Base-by-base conservation (phyloP, 1,140 invertebrate species). In the Babylonia areolata region DNA sequence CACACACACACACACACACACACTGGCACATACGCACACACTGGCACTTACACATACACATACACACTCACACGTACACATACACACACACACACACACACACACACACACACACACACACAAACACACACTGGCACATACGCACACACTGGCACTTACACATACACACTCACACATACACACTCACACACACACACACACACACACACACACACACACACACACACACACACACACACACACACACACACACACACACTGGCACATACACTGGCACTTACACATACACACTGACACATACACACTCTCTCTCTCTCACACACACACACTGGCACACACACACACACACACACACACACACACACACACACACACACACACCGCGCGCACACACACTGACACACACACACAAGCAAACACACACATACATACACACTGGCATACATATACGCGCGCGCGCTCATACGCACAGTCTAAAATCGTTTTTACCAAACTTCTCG, bases 121-220 rank as follows among this genome's bases (percentile, higher is more conserved):
- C 58, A 64, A 12, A 64, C 20, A 64, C 20, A 64, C 20, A 64
- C 20, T 23, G 15, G 28, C 58, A 64, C 58, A 64, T 23, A 64
- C 58, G 28, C 23, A 23, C 58, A 23, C 58, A 64, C 58, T 5
- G 15, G 28, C 58, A 23, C 23, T 23, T 2, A 64, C 58, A 64
- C 58, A 64, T 23, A 64, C 58, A 64, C 58, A 64, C 58, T 12
- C 58, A 64, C 58, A 64, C 58, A 28, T 20, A 64, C 58, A 28
- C 58, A 64, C 58, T 3, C 58, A 64, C 58, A 64, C 58, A 64
- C 58, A 64, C 58, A 64, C 58, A 64, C 58, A 64, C 58, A 28
- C 58, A 64, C 58, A 64, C 58, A 64, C 58, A 64, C 58, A 64
- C 58, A 64, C 58, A 64, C 58, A 64, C 58, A 64, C 58, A 64